Conservation (phyloP, 53 echinoderm and acorn worm genomes). For the Echinarachnius parma region DNA sequence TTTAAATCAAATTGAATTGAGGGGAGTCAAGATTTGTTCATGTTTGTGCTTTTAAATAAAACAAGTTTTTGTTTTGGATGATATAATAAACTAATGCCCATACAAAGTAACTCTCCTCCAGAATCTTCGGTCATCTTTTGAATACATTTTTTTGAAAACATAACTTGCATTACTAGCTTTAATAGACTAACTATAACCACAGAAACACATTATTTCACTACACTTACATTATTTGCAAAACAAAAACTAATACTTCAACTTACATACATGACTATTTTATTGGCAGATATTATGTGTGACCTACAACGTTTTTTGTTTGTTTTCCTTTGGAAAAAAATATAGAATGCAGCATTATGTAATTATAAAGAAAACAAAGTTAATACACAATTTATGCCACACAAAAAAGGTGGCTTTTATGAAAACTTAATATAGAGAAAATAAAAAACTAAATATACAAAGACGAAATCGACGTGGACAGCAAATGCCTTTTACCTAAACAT, state of each 20-base stretch:
- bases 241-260: not conserved
- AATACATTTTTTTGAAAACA: no score
- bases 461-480: slow-evolving; percentile 7
- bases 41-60: no score
- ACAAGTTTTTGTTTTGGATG: no score
- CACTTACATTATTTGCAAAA: not conserved
- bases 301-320: slow-evolving; percentile 6
- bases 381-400: not conserved
- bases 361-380: slow-evolving; percentile 1
- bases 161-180: no score
- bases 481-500: not conserved
- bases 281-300: slow-evolving; percentile 17
- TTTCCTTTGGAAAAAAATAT: not conserved
- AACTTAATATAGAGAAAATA: not conserved
- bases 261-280: not conserved
- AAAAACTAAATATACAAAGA: slow-evolving; percentile 10
- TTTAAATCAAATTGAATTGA: no score
- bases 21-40: no score
- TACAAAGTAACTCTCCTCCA: no score
- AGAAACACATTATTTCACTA: not conserved
- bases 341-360: slow-evolving; percentile 39
- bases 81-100: no score
- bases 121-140: no score
- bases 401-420: not conserved
- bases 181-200: no score